Base-by-base conservation (phyloP, 2,888 invertebrate genomes). In the Augiades crinisus region DNA sequence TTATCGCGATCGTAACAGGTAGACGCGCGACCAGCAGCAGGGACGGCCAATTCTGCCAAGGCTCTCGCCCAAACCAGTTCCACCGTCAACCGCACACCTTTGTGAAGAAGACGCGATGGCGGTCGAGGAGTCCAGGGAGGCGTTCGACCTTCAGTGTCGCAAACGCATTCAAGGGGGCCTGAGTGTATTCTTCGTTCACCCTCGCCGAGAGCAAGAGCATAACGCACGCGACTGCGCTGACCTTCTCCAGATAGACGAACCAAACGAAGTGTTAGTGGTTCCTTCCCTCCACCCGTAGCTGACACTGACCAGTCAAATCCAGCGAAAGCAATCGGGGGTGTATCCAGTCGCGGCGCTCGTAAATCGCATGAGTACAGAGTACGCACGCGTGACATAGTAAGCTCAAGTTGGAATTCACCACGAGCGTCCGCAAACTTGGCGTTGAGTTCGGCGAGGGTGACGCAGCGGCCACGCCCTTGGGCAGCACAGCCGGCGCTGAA, bases 251-350 rank as follows among this genome's bases (percentile, higher is more conserved):
- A 95, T 47, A 95, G 91, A 44, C 95, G 90, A 67, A 93, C 92
- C 30, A 96, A 82, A 50, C 93, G 92, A 44, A 94, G 64, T 8
- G 83, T 61, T 5, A 88, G 64, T 1, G 87, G 86, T 46, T 92
- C 92, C 63, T 92, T 92, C 21, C 91, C 92, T 31, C 92, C 92
- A 46, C 90, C 88, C 2, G 91, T 92, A 33, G 93, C 91, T 1
- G 93, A 90, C 36, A 95, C 88, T 65, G 94, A 95, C 96, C 96
- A 96, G 70, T 96, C 95, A 75, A 94, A 95, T 19, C 94, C 93
- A 5, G 95, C 95, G 72, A 95, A 96, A 0, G 93, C 92, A 75
- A 96, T 95, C 53, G 87, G 88, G 12, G 86, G 81, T 17, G 88
- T 87, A 55, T 86, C 88, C 37, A 91, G 82, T 5, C 91, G 90